Base-by-base conservation (phyloP, 92 coral and sea anemone genomes). In the Hydrozoanthus gracilis region DNA sequence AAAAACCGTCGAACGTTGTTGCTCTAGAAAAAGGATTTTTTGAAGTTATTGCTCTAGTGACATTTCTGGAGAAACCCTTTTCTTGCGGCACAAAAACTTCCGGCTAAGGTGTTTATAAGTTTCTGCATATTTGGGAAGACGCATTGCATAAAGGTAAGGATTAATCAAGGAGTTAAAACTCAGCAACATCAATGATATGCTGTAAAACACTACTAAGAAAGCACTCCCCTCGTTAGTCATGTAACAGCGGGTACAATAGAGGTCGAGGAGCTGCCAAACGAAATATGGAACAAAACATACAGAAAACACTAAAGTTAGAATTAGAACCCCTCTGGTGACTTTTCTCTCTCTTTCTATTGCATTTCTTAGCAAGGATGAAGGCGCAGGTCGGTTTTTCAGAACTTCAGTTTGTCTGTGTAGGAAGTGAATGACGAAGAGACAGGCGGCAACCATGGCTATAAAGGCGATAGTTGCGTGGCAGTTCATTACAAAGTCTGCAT, bases 231-330 rank as follows among this genome's bases (percentile, higher is more conserved):
- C 47, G 49, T 52, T 20, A 3, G 71, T 17, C 1, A 8, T 4
- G 5, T 0, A 17, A 77, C 13, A 51, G 44, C 4, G 1, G 15
- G 7, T 0, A 4, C 68, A 77, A 35, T 54, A 77, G 0, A 7
- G 16, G n/a, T 77, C 82, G 12, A 77, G 45, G 3, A 77, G 14
- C 47, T 50, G 65, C n/a, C 10, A 27, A 11, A 77, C 44, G 18
- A 77, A 55, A 58, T 54, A 77, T 54, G 82, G 82, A 16, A 77
- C 14, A 55, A 77, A 77, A 51, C 82, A 77, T 39, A 4, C 68
- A 55, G 56, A 11, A 54, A 77, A 77, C n/a, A 77, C 67, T 35
- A 77, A 77, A 39, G 67, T 77, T 8, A 77, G 13, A 35, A 77
- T 5, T 55, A 77, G 27, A 77, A 56, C 50, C 7, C 67, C 67